These are phyloP conservation scores for Pandion haliaetus DNA, from an alignment of 2,113 vertebrate species.

Conservation along the genomic window DNA sequence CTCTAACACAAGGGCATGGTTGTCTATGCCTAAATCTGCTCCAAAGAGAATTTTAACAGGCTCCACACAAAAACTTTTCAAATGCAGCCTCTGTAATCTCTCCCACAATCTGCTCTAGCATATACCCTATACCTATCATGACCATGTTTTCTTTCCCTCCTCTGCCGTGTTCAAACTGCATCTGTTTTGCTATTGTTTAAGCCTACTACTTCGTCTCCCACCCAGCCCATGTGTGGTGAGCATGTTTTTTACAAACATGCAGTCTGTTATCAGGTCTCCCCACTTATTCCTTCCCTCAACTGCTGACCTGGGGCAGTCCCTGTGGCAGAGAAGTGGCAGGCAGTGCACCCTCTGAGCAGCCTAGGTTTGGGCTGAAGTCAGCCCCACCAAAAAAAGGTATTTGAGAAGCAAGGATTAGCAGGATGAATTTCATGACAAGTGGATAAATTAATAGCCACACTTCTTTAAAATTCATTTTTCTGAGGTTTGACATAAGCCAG, in stretches of 20 bases:
- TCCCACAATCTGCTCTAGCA: not conserved
- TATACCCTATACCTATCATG: not conserved
- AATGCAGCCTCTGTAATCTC: not conserved
- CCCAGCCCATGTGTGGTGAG: not conserved
- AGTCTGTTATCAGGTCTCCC: not conserved
- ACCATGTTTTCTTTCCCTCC: not conserved
- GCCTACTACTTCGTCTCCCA: not conserved
- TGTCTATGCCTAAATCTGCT: not conserved
- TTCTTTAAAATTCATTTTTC: not conserved
- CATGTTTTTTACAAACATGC: not conserved
- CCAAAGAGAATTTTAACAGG: not conserved
- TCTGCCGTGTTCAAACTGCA: not conserved
- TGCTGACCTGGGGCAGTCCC: not conserved
- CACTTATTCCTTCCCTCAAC: not conserved
- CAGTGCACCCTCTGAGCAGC: not conserved
- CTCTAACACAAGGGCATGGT: not conserved
- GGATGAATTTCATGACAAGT: not conserved
- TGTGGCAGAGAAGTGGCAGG: not conserved
- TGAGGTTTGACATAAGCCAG: not conserved
- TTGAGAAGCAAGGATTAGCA: not conserved
- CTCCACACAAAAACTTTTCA: not conserved
- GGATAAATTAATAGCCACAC: not conserved
- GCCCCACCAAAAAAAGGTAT: not conserved
- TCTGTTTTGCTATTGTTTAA: not conserved
- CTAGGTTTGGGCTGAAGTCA: not conserved